phyloP scores from a whole-genome alignment of 2,888 invertebrate genomes.

The Brachypalpus laphriformis region DNA sequence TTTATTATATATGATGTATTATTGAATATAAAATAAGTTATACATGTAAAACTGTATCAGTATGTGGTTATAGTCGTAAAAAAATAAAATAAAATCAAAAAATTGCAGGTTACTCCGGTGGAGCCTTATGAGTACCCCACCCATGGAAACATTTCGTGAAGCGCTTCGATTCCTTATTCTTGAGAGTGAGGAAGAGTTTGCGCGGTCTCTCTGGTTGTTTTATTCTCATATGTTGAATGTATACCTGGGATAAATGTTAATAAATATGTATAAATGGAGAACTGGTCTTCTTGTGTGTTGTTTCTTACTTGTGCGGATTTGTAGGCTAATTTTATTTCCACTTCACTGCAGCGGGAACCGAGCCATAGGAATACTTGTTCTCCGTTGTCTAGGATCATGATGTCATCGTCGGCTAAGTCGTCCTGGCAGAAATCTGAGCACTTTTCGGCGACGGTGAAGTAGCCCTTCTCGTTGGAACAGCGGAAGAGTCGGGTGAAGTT shows the following conservation, averaged over 20 bases:
- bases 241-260: conserved; percentile 87
- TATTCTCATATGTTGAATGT: conserved; percentile 97
- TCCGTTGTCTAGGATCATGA: conserved; percentile 99
- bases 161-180: conserved; percentile 96
- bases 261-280: conserved; percentile 53
- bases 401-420: conserved; percentile 99
- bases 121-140: conserved; percentile 93
- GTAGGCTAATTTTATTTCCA: conserved; percentile 98
- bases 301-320: conserved; percentile 95
- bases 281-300: not conserved
- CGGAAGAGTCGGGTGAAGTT: conserved; percentile 96
- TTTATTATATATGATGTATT: conserved; percentile 53
- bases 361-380: conserved; percentile 99
- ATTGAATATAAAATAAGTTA: conserved; percentile 63
- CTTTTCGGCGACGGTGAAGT: conserved; percentile 99
- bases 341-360: conserved; percentile 97
- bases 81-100: not conserved
- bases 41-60: conserved; percentile 61
- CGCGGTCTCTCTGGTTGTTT: conserved; percentile 96
- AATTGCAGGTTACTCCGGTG: conserved; percentile 76
- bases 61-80: conserved; percentile 46
- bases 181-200: conserved; percentile 96
- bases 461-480: conserved; percentile 99
- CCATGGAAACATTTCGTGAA: conserved; percentile 99
- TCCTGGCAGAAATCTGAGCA: conserved; percentile 90